phyloP scores from a whole-genome alignment of 2,888 invertebrate species.

The Cyrtodaria siliqua region DNA sequence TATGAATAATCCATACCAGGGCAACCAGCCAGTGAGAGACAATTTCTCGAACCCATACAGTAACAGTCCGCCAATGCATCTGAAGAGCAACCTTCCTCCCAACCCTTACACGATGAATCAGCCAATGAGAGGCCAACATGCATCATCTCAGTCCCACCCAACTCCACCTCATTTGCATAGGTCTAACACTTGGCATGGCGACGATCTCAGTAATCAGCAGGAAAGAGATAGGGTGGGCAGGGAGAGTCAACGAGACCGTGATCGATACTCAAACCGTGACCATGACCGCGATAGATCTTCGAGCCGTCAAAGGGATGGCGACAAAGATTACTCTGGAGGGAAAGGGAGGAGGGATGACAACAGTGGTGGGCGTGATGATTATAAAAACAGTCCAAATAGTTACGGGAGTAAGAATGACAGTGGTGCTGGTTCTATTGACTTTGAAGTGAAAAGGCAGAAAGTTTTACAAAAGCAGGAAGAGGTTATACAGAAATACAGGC shows the following conservation, averaged over 20 bases:
- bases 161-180: conserved; percentile 52
- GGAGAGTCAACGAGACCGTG: conserved; percentile 9
- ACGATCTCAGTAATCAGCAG: conserved; percentile 21
- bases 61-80: conserved; percentile 18
- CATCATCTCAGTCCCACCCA: neutral
- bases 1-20: conserved; percentile 18
- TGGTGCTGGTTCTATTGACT: conserved; percentile 15
- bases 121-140: conserved; percentile 23
- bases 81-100: conserved; percentile 9
- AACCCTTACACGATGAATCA: conserved; percentile 52
- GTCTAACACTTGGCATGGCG: conserved; percentile 68
- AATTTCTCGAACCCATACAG: conserved; percentile 8
- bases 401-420: conserved; percentile 12
- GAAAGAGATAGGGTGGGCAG: conserved; percentile 15
- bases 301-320: conserved; percentile 11
- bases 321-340: neutral
- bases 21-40: conserved; percentile 15
- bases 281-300: conserved; percentile 17
- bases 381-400: conserved; percentile 14
- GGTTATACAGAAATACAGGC: conserved; percentile 44
- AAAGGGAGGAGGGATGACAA: neutral
- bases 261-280: conserved; percentile 23
- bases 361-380: neutral
- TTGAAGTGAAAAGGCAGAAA: conserved; percentile 54
- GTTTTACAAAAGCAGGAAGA: conserved; percentile 55